Base-by-base conservation (phyloP, 2,888 invertebrate species). In the Stenotaenia linearis region DNA sequence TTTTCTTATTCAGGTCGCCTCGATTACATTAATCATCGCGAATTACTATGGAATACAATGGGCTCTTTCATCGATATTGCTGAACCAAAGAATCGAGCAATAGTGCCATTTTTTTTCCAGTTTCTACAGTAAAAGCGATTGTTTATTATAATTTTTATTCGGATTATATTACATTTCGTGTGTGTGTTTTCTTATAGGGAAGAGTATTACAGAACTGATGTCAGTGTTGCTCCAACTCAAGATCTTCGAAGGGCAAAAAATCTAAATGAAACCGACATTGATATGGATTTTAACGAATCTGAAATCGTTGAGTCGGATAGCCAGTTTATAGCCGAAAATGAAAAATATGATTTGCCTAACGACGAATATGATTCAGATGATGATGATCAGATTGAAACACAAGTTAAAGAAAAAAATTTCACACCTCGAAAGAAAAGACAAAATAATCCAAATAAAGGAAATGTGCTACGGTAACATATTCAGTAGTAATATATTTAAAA, bases 21-120 rank as follows among this genome's bases (percentile, higher is more conserved):
- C 0, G 94, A 95, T 88, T 89, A 90, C 83, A 86, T 89, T 9
- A 94, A 94, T 85, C 93, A 93, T 85, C 90, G 96, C 82, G 25
- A 76, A 18, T 88, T 95, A 78, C 85, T 97, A n/a, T 92, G 96
- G 91, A 92, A 92, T 86, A 89, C 91, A 25, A 91, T 97, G 90
- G 88, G 89, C 0, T 87, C 89, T 81, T 92, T 95, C 85, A 89
- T 93, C 3, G 90, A 91, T 81, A 88, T 93, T 12, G 92, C 92
- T 83, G 95, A 96, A 86, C 88, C 91, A 0, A 93, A 91, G 85
- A 96, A 95, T 83, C 90, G 92, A 77, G 92, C 94, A 85, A 87
- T 96, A 21, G 91, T 93, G 0, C 90, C 91, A 4, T 84, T 96
- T n/a, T 92, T 98, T 83, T 88, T 97, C 78, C 89, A 90, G 81